A percentile compares a stretch with the other conserved stretches of the same genome.
phyloP scores from a whole-genome alignment of 1,140 invertebrate species.

The Camponotus floridanus region DNA sequence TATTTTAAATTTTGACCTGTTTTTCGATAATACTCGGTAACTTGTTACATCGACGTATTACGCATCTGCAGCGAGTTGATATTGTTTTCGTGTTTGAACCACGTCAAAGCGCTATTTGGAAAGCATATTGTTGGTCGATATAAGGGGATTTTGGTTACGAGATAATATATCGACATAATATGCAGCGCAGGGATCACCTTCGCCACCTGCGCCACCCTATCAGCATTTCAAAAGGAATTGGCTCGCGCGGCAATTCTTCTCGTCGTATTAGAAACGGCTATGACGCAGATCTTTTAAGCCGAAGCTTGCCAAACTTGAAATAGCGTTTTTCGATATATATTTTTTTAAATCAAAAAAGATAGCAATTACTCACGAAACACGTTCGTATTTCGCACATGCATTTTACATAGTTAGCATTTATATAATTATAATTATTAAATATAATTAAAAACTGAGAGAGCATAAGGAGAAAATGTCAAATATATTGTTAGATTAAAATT shows the following conservation, averaged over 20 bases:
- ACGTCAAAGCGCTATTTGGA: conserved; percentile 6
- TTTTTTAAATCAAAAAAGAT: background rate
- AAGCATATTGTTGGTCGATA: conserved; percentile 11
- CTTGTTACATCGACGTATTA: background rate
- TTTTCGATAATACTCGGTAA: background rate
- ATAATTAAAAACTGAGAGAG: background rate
- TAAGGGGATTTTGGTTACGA: conserved; percentile 40
- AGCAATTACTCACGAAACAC: background rate
- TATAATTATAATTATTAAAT: background rate
- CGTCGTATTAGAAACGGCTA: conserved; percentile 5
- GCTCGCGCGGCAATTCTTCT: conserved; percentile 18
- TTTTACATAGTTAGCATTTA: too few relatives aligned
- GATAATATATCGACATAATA: conserved; percentile 52
- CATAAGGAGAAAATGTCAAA: background rate
- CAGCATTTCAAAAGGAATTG: conserved; percentile 30
- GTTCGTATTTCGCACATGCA: background rate
- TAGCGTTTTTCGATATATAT: background rate
- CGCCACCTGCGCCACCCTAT: conserved; percentile 36
- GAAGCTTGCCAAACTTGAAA: conserved; percentile 2
- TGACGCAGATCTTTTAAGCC: conserved; percentile 20
- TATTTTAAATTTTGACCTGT: background rate
- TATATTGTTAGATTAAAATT: background rate
- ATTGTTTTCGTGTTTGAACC: conserved; percentile 1
- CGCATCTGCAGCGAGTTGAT: background rate
- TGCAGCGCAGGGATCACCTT: conserved; percentile 16